Conservation (phyloP, 1,140 invertebrate genomes). For the Cotesia typhae region DNA sequence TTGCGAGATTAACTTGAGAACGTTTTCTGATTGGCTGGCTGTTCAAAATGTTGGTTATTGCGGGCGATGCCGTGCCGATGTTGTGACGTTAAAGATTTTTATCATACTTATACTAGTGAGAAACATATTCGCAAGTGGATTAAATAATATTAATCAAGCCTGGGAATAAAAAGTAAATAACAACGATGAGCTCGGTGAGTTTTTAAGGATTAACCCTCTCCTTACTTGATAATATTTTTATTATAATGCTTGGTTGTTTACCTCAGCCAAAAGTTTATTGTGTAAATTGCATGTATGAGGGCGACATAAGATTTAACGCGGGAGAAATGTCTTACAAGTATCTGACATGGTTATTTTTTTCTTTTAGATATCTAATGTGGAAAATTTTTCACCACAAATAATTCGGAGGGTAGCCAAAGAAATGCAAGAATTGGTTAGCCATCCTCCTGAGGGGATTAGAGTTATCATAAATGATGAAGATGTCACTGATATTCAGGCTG, state of each 20-base stretch:
- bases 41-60: constrained; percentile 65
- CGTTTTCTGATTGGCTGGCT: constrained; percentile 51
- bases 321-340: neutral
- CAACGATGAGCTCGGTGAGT: constrained; percentile 41
- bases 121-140: constrained; percentile 24
- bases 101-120: constrained; percentile 21
- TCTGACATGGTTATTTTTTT: too few species aligned
- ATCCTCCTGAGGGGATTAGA: constrained; percentile 89
- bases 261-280: neutral
- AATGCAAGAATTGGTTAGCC: constrained; percentile 77
- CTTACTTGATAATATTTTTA: neutral
- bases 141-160: constrained; percentile 25
- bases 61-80: constrained; percentile 54
- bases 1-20: constrained; percentile 44
- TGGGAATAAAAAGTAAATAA: constrained; percentile 6
- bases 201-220: neutral
- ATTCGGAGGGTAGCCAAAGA: constrained; percentile 86
- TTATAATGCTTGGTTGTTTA: constrained; percentile 25
- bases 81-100: constrained; percentile 61
- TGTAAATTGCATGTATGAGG: neutral
- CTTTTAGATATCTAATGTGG: constrained; percentile 82
- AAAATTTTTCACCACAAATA: constrained; percentile 93
- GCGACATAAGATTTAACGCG: constrained; percentile 9
- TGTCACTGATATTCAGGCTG: constrained; percentile 90
- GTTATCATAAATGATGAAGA: constrained; percentile 89